Evolutionary conservation across 2,888 invertebrate species (phyloP).

Genomic region (Drosophila lacicola): DNA sequence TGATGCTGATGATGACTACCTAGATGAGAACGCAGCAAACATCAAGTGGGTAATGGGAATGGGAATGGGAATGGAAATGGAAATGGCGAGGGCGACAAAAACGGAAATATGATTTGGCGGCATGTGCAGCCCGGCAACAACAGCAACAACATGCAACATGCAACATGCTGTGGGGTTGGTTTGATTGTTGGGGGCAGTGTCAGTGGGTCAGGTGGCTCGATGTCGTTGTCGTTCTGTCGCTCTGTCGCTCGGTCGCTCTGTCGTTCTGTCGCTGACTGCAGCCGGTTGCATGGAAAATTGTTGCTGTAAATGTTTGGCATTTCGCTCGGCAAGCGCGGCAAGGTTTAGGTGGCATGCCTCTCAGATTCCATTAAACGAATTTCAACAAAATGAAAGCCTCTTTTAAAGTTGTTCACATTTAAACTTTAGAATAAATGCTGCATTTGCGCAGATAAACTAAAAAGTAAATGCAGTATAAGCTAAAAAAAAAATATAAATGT

Average conservation of each 20-base stretch:
- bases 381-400: too few species aligned
- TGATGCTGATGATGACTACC: conserved; percentile 27
- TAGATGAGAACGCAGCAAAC: conserved; percentile 1
- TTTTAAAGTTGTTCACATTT: too few species aligned
- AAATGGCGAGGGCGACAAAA: conserved; percentile 47
- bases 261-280: conserved; percentile 18
- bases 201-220: conserved; percentile 55
- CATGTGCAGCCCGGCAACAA: conserved; percentile 2
- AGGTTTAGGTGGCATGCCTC: background rate
- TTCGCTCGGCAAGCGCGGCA: background rate
- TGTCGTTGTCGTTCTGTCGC: conserved; percentile 10
- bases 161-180: conserved; percentile 30
- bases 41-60: conserved; percentile 29
- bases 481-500: too few species aligned
- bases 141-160: conserved; percentile 11
- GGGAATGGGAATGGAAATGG: conserved; percentile 22
- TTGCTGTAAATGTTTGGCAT: conserved; percentile 5
- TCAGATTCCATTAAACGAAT: background rate
- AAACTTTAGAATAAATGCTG: too few species aligned
- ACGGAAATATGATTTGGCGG: conserved; percentile 76
- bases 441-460: too few species aligned
- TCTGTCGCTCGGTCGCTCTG: conserved; percentile 7
- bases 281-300: conserved; percentile 35
- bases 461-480: too few species aligned
- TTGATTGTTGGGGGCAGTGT: conserved; percentile 48